Evolutionary conservation across 2,113 vertebrate genomes (phyloP), one percentile per base, ranked within the genome.

Genomic region (Dicerorhinus sumatrensis): DNA sequence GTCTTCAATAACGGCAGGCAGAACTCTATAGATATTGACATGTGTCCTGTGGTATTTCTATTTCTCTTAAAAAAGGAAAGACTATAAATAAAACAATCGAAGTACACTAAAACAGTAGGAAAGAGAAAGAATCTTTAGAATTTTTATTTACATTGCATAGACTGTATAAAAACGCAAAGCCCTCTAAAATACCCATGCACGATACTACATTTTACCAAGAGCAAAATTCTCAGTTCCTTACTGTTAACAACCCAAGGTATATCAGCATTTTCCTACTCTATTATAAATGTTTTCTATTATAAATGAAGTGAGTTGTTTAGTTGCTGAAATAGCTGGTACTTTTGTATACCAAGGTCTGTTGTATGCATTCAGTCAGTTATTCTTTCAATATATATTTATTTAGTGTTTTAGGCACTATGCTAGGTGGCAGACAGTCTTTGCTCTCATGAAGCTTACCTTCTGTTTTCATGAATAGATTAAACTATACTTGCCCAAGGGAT

Each of bases 1-100:
- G 87, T 83, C 83, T 97, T 97, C 90, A 82, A 56, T 89, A 84
- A 89, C 2, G 72, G 67, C 79, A 58, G 33, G 51, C 23, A 69
- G 67, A 90, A 75, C 62, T 58, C 79, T 91, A 86, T 60, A 83
- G 89, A 54, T n/a, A 81, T 11, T 73, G 96, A 95, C 82, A 84
- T 21, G 60, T 93, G 60, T 25, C n/a, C 33, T 86, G 70, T 69
- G 87, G 62, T n/a, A 54, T 48, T 94, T 89, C 23, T 42, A 36
- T 80, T 95, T 97, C 95, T 82, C 73, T 85, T 72, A 16, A 73
- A 67, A 58, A 29, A 46, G 33, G 33, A 85, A 92, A 85, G 73
- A 51, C 79, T 65, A 18, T 96, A 62, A 95, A 42, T 36, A 92
- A 96, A 96, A 60, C 46, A 85, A 76, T 39, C 48, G 27, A 77